Evolutionary conservation across 2,797 vertebrate species (phyloP), one percentile per base, ranked within the genome.

Genomic region (Myotis pilosus): DNA sequence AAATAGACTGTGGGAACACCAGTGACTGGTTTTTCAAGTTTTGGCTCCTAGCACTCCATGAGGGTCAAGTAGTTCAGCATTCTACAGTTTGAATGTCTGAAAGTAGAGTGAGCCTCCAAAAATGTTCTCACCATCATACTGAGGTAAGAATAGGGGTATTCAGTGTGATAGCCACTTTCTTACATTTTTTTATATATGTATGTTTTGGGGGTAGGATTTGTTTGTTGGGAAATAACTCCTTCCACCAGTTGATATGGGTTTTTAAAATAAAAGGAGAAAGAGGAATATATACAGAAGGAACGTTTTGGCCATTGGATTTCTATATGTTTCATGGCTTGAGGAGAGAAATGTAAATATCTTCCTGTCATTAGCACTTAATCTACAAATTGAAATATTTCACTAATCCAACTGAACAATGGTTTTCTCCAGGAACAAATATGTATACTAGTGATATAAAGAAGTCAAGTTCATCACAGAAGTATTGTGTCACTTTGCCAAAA

Each of bases 1-100:
- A 98, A 98, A 98, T 66, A 98, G 91, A 33, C n/a, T 7, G 0
- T 72, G 92, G 91, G 87, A 94, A 96, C 96, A 96, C n/a, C 36
- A 25, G 95, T 80, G 96, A 94, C 98, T 97, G 97, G 97, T 98
- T 98, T 98, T 98, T 98, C 98, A 97, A 96, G 98, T 98, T 98
- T 87, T 93, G 92, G 51, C 16, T 62, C 41, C 53, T 36, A 89
- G 75, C 3, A 51, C 55, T 97, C 91, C 92, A 44, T 47, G 78
- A 92, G 88, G 13, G 62, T 92, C 95, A 96, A 66, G 68, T 84
- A 89, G 55, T 47, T 55, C 49, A 89, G 71, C 76, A 89, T 91
- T 95, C n/a, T 94, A 47, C 75, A 72, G 51, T 62, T 90, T 91
- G 86, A 94, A 66, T 76, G 68, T 89, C 91, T 95, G 62, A 87